Evolutionary conservation across 2,888 invertebrate species (phyloP), one percentile per base, ranked within the genome.

Genomic region (Chymomyza caudatula): DNA sequence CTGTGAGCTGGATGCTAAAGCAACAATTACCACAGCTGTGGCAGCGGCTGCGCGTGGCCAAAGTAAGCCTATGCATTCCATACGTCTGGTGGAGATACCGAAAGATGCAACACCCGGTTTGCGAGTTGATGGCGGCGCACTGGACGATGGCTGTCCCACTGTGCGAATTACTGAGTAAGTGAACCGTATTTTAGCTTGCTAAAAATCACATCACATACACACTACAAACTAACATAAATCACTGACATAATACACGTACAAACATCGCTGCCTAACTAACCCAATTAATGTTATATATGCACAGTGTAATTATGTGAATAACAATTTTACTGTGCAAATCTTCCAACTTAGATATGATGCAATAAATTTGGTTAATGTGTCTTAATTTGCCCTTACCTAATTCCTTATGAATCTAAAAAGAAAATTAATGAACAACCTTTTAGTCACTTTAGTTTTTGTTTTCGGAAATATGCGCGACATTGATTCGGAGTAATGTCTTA

Each of bases 31-130:
- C 6, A 78, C 70, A 64, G 81, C 73, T n/a, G 76, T 0, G 62
- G 56, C 47, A 93, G 80, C 90, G 92, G 53, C 51, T 5, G 22
- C 51, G 19, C 94, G 94, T 2, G 60, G 59, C 52, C 72, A 42
- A 17, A 60, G 76, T 13, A 91, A 93, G 71, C 93, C 94, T 29
- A 94, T 94, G 53, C 97, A 97, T 91, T 95, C 96, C 62, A 97
- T 97, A 85, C 94, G 96, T 76, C 92, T 96, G 78, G 94, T 97
- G 59, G 94, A 95, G 87, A 94, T 97, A 85, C 95, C 96, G 43
- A 88, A 89, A 76, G 89, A 91, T 71, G 88, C 90, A 6, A 92
- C 92, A 20, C 92, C 92, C 20, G 93, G 94, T 54, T 93, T 95
- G 59, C 93, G 94, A 87, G 76, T 87, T 23, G 85, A 87, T 69